Evolutionary conservation across 2,113 vertebrate species (phyloP), one percentile per base, ranked within the genome.

Genomic region (Siphamia tubifer): DNA sequence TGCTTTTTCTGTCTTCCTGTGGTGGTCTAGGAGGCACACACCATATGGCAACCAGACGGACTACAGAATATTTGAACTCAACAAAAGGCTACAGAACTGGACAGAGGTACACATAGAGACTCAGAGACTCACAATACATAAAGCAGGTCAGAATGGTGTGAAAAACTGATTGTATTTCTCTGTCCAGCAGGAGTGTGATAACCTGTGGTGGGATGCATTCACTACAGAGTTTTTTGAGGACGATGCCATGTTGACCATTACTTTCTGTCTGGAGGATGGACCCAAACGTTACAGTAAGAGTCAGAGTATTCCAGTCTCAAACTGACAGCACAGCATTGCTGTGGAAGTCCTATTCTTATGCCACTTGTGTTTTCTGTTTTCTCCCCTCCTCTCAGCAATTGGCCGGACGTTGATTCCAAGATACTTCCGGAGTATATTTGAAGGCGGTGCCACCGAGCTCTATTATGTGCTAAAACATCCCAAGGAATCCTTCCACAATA

Each of bases 151-250:
- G 17, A 17, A 16, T 23, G 1, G 2, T 21, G 20, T 6, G 1
- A 3, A 11, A 34, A 19, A 44, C 48, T 35, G 17, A 43, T 42
- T 48, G 17, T 27, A 30, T 7, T 2, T 32, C 20, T 15, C 4
- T 58, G 11, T 44, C 4, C n/a, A 45, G 36, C 36, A 99, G 98
- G 96, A 99, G 85, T 98, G 98, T 85, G 98, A 99, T 91, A 99
- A 98, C 93, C 93, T 99, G 79, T 99, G 98, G 98, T 99, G 98
- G 98, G 98, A 99, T 21, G 96, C 98, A 27, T 99, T 99, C 83
- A 98, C 96, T 78, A 99, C 96, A 1, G 98, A 99, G 84, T 99
- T 99, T 89, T 99, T 99, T 47, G 98, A 99, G 84, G 98, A 99
- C 48, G 98, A 99, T 0, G 97, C 98, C 88, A 98, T 98, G 93